Evolutionary conservation across 2,797 vertebrate species (phyloP).

Genomic region (Sarcophilus harrisii): DNA sequence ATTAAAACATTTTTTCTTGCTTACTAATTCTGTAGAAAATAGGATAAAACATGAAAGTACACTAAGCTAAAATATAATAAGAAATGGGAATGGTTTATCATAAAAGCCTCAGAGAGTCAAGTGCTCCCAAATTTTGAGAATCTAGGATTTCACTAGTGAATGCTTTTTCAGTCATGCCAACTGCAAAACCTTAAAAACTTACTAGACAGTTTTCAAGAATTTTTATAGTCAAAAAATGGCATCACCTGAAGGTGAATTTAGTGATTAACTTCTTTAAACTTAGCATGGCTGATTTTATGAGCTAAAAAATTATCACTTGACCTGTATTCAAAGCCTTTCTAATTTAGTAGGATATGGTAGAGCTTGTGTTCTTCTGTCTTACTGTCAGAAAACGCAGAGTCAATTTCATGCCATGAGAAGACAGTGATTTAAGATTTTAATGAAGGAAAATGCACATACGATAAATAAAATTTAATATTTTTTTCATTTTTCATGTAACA

Average conservation of each 20-base stretch:
- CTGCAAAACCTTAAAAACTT: neutral
- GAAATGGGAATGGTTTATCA: conserved; percentile 35
- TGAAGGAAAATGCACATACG: neutral
- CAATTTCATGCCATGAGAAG: neutral
- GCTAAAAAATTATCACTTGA: neutral
- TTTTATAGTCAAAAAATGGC: neutral
- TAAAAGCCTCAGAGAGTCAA: neutral
- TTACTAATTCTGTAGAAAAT: conserved; percentile 39
- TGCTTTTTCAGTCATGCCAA: neutral
- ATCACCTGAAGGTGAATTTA: neutral
- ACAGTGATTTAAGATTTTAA: neutral
- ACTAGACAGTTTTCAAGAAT: neutral
- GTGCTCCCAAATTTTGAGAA: neutral
- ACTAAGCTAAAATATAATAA: conserved; percentile 21
- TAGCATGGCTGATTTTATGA: neutral
- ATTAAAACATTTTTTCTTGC: conserved; percentile 52
- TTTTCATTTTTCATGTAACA: conserved; percentile 38
- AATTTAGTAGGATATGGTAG: neutral
- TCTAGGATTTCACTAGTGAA: neutral
- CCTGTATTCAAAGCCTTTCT: neutral
- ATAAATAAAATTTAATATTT: conserved; percentile 30
- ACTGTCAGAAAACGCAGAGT: neutral
- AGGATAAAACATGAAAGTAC: conserved; percentile 30
- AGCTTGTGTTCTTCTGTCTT: neutral
- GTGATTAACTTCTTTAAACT: neutral